Conservation (phyloP, 2,888 invertebrate genomes). For the Coenonympha arcania region DNA sequence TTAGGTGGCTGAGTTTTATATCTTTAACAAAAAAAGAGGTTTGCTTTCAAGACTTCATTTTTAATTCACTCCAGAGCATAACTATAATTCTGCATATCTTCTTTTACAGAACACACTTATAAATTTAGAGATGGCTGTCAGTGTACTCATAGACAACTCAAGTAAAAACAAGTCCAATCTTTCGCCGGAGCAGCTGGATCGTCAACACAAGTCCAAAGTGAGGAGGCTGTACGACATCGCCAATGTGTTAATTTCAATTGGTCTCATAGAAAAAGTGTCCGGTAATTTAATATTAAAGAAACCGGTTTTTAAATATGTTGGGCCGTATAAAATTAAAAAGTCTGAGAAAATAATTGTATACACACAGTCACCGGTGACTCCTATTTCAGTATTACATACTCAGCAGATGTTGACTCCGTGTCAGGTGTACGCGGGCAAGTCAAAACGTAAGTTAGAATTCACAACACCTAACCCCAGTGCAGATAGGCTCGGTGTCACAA, state of each 20-base stretch:
- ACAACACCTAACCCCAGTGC: constrained; percentile 55
- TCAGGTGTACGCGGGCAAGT: constrained; percentile 55
- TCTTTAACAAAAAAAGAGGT: too few relatives aligned
- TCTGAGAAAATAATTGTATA: constrained; percentile 42
- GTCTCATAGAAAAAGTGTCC: constrained; percentile 80
- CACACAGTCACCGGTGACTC: constrained; percentile 59
- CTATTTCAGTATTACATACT: constrained; percentile 47
- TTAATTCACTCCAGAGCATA: too few relatives aligned
- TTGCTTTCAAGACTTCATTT: too few relatives aligned
- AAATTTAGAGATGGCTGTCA: constrained; percentile 79
- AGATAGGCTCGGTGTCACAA: constrained; percentile 54
- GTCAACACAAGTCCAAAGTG: constrained; percentile 78
- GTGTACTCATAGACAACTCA: constrained; percentile 73
- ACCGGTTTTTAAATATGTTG: constrained; percentile 79
- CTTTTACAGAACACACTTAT: constrained; percentile 75
- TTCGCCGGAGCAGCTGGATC: constrained; percentile 67
- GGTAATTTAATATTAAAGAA: constrained; percentile 76
- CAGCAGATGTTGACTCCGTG: constrained; percentile 44
- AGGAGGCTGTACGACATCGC: constrained; percentile 85
- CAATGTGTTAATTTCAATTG: constrained; percentile 82
- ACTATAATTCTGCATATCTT: constrained; percentile 20
- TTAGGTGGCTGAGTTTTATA: too few relatives aligned
- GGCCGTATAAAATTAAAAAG: constrained; percentile 64
- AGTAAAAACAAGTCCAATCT: constrained; percentile 66
- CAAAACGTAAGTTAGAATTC: constrained; percentile 68